Evolutionary conservation across 2,888 invertebrate genomes (phyloP), one percentile per base, ranked within the genome.

Genomic region (Drosophila kuntzei): DNA sequence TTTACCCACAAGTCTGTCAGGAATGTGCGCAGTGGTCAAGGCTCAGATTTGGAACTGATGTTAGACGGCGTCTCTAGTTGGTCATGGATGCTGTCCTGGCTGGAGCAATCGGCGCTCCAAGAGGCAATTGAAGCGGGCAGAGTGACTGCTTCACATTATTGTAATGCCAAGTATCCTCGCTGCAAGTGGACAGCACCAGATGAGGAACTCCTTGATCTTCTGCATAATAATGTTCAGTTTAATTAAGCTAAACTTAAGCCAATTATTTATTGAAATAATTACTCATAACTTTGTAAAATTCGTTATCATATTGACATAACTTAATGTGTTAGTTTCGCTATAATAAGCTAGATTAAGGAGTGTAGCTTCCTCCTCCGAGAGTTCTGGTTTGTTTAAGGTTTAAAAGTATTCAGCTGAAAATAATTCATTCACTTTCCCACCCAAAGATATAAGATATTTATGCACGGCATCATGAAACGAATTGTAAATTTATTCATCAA

Each of bases 91-190:
- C 76, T 91, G 12, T 76, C 90, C 47, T 80, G 92, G 34, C 89
- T 94, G 51, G 91, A 93, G 27, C 93, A 94, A 0, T 93, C 94
- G 0, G 91, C 93, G 0, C 89, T 94, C 2, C 92, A 93, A 16
- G 93, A 93, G 39, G 94, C 94, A 1, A 90, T 94, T 22, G 92
- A 92, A 57, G 90, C 92, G 0, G 94, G 94, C 0, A 90, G 73
- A n/a, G 22, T 32, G 0, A 2, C 37, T 7, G n/a, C n/a, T 0
- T 14, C 70, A 65, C 47, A 62, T n/a, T 55, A 71, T 27, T 94
- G 94, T 69, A 81, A 91, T 1, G 73, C 90, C 34, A 91, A 91
- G 32, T 94, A 93, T 83, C 90, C 91, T 1, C 91, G 92, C 5
- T 94, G 94, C 76, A 93, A 92, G 44, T 91, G 91, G 91, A 61